phyloP scores from a whole-genome alignment of 2,888 invertebrate species.

The Anticlea derivata region DNA sequence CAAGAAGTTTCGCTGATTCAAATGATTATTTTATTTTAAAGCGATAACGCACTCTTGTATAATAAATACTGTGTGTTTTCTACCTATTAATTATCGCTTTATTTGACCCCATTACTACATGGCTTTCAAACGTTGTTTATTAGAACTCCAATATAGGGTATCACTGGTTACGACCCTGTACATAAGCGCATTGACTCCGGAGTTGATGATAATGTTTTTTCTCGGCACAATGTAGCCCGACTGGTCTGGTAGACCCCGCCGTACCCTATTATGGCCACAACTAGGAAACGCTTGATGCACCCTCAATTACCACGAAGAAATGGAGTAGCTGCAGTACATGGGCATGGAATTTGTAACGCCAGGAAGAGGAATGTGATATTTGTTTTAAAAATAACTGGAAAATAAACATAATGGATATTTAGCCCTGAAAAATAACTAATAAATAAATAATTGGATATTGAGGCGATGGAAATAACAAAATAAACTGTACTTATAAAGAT shows the following conservation, averaged over 20 bases:
- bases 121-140: too few species aligned
- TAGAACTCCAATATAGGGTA: not conserved
- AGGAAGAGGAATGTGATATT: not conserved
- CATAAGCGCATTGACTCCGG: conserved; percentile 31
- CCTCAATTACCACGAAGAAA: conserved; percentile 72
- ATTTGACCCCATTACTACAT: too few species aligned
- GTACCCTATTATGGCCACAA: conserved; percentile 56
- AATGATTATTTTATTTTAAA: too few species aligned
- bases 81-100: too few species aligned
- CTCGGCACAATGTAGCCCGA: conserved; percentile 40
- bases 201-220: conserved; percentile 52
- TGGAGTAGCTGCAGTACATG: conserved; percentile 49
- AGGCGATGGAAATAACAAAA: too few species aligned
- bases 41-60: too few species aligned
- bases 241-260: conserved; percentile 40
- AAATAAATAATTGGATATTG: too few species aligned
- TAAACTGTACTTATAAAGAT: too few species aligned
- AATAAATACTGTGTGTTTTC: too few species aligned
- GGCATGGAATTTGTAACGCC: conserved; percentile 14
- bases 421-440: too few species aligned
- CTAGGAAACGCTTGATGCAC: conserved; percentile 61
- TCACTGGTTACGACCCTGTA: conserved; percentile 4
- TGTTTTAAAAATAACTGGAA: not conserved
- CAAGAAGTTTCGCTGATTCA: too few species aligned
- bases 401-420: too few species aligned